phyloP scores from a whole-genome alignment of 2,888 invertebrate species.

The Cephus nigrinus region DNA sequence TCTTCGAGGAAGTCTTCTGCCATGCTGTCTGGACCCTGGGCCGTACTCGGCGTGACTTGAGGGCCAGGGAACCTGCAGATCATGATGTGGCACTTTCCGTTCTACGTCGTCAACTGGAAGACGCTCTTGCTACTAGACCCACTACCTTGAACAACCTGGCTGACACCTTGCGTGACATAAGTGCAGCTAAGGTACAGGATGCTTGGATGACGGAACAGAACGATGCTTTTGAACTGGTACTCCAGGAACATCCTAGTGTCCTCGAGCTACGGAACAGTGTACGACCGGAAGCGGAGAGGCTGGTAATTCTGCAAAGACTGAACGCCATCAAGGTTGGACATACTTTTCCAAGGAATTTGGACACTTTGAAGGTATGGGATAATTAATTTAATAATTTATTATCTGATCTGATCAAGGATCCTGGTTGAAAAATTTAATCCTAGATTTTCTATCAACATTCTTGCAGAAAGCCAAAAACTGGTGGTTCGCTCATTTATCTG shows the following conservation, averaged over 20 bases:
- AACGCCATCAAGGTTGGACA: conserved; percentile 19
- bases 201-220: conserved; percentile 15
- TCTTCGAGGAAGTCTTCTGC: conserved; percentile 20
- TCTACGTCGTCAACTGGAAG: conserved; percentile 18
- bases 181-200: conserved; percentile 14
- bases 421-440: neutral
- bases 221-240: conserved; percentile 10
- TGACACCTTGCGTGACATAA: conserved; percentile 13
- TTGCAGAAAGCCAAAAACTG: conserved; percentile 20
- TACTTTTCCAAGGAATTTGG: conserved; percentile 16
- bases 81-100: conserved; percentile 15
- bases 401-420: neutral
- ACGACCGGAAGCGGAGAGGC: conserved; percentile 12
- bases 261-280: conserved; percentile 11
- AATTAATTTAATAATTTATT: neutral
- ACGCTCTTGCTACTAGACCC: conserved; percentile 15
- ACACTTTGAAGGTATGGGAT: conserved; percentile 15
- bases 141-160: conserved; percentile 17
- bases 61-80: conserved; percentile 14
- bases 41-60: conserved; percentile 14
- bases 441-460: neutral
- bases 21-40: conserved; percentile 22
- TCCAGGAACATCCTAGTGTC: conserved; percentile 13
- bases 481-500: conserved; percentile 21
- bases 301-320: conserved; percentile 18